Evolutionary conservation across 2,113 vertebrate genomes (phyloP).

Genomic region (Hassar affinis): DNA sequence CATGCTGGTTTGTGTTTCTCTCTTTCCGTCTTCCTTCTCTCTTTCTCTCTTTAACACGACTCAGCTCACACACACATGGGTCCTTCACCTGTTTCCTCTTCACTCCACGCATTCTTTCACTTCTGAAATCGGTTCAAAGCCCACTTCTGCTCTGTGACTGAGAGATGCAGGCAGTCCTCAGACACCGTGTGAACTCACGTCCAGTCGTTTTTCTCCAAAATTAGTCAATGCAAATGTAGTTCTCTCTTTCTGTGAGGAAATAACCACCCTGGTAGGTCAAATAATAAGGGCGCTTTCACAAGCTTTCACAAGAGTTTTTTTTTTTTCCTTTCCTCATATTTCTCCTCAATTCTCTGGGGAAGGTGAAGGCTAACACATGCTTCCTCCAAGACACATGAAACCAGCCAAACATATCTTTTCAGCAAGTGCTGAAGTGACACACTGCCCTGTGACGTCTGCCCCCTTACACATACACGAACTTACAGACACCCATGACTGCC

Average conservation of each 20-base stretch:
- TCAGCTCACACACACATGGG: conserved; percentile 62
- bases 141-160: conserved; percentile 8
- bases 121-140: conserved; percentile 45
- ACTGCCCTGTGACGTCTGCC: neutral
- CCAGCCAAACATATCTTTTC: neutral
- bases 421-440: neutral
- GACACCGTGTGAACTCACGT: neutral
- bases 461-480: neutral
- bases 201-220: neutral
- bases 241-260: neutral
- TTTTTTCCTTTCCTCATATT: neutral
- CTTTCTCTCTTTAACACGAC: conserved; percentile 45
- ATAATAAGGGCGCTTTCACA: neutral
- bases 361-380: neutral
- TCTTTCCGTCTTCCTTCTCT: conserved; percentile 36
- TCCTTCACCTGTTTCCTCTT: conserved; percentile 59
- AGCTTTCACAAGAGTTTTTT: no score
- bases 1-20: neutral
- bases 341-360: neutral
- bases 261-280: neutral
- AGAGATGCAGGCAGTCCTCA: neutral
- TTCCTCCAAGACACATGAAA: neutral
- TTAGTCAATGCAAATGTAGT: neutral
- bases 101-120: conserved; percentile 43
- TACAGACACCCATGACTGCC: neutral